Base-by-base conservation (phyloP, 2,797 vertebrate species). In the Mycteria americana region DNA sequence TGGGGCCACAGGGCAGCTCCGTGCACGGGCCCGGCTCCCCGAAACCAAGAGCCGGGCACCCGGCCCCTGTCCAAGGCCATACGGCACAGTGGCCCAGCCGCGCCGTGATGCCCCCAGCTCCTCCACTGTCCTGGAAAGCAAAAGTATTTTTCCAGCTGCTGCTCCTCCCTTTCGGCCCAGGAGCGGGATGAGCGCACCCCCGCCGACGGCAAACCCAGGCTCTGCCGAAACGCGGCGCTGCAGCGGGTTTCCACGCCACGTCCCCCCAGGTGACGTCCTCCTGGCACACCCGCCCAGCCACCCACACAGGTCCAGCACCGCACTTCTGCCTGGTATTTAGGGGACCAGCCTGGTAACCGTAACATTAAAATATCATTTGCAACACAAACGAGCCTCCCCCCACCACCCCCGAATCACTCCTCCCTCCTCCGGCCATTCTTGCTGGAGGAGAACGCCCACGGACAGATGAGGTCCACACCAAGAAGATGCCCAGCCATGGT, bases 191-290 rank as follows among this genome's bases (percentile, higher is more conserved):
- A 91, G 51, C 6, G 2, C 41, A 57, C 33, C 30, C 23, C 14
- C 12, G 15, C 13, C 1, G 10, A 45, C 1, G 18, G 56, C 31
- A 77, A 74, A 48, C 5, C 10, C 85, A n/a, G 35, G 39, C 13
- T 41, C 30, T 74, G 41, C 25, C 7, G 2, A 73, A 73, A 60
- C 0, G 0, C 0, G 0, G 41, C 0, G 3, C 62, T 57, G n/a
- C 18, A 13, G 39, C 35, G 14, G 15, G 18, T 54, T 46, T 67
- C 60, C 59, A 80, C 0, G 8, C 11, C 35, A 9, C 0, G 10
- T 33, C 17, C 24, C 28, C 31, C 43, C 0, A 0, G 13, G 11
- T 22, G 65, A 70, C 11, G 9, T n/a, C 68, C 68, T 45, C 28
- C 5, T 0, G 21, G 86, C 51, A 54, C 74, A n/a, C 7, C 46